phyloP scores from a whole-genome alignment of 2,888 invertebrate species.

The Apodemia duryi region DNA sequence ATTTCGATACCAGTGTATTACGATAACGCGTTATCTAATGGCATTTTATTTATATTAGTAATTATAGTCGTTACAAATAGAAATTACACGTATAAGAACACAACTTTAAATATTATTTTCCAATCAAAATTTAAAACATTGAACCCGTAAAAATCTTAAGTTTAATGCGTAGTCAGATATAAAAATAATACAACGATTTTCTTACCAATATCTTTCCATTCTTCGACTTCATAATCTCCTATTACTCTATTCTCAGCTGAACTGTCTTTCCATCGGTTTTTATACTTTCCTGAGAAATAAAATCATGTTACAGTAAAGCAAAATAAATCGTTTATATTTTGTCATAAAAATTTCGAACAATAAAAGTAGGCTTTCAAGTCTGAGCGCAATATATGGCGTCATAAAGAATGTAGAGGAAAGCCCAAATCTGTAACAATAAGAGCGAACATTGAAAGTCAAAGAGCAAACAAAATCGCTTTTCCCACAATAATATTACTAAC shows the following conservation, averaged over 20 bases:
- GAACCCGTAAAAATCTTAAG: background rate
- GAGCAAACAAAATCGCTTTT: slow-evolving; percentile 74
- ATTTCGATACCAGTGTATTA: too few relatives aligned
- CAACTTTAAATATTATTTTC: background rate
- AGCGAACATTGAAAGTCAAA: slow-evolving; percentile 70
- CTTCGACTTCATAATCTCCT: slow-evolving; percentile 85
- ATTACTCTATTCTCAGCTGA: slow-evolving; percentile 81
- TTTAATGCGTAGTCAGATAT: background rate
- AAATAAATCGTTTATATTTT: slow-evolving; percentile 13
- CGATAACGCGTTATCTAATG: too few relatives aligned
- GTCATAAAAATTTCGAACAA: slow-evolving; percentile 38
- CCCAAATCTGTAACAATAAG: slow-evolving; percentile 71
- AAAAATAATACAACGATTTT: slow-evolving; percentile 20
- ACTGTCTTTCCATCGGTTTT: slow-evolving; percentile 77
- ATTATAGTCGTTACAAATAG: too few relatives aligned
- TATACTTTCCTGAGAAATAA: slow-evolving; percentile 71
- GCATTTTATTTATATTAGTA: too few relatives aligned
- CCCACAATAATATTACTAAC: slow-evolving; percentile 77
- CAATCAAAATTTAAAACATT: background rate
- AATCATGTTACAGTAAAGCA: slow-evolving; percentile 19
- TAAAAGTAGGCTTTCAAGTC: slow-evolving; percentile 55
- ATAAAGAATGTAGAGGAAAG: slow-evolving; percentile 59
- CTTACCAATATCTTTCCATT: slow-evolving; percentile 86
- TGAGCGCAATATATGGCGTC: slow-evolving; percentile 56
- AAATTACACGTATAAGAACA: too few relatives aligned